These are phyloP conservation scores for Sebastes nivosus DNA, from an alignment of 2,797 vertebrate genomes.

Conservation along the genomic window DNA sequence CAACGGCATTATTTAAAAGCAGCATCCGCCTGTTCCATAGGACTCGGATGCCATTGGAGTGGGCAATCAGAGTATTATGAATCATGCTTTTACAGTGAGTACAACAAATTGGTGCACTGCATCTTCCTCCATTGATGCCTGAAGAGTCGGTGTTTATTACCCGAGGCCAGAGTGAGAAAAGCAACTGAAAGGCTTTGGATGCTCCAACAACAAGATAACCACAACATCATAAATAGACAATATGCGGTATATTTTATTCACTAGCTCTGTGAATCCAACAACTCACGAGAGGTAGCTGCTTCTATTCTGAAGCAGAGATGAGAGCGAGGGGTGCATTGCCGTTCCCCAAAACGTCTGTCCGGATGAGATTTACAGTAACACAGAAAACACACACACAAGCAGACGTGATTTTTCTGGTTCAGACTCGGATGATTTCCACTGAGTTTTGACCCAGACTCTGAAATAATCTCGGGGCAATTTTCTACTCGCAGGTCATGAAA, in stretches of 20 bases:
- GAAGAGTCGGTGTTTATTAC: slow-evolving; percentile 9
- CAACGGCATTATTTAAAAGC: slow-evolving; percentile 29
- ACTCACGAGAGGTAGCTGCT: neutral
- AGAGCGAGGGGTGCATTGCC: neutral
- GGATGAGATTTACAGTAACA: slow-evolving; percentile 29
- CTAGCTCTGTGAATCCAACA: neutral
- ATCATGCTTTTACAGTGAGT: slow-evolving; percentile 36
- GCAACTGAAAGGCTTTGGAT: neutral
- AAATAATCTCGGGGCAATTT: slow-evolving; percentile 57
- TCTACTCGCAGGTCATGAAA: slow-evolving; percentile 56
- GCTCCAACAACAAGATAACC: slow-evolving; percentile 13
- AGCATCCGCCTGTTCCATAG: slow-evolving; percentile 19
- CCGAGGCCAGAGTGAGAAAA: slow-evolving; percentile 5
- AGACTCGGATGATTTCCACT: slow-evolving; percentile 55
- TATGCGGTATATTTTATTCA: slow-evolving; percentile 43
- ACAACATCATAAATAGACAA: slow-evolving; percentile 42
- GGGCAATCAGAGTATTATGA: slow-evolving; percentile 37
- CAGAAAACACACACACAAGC: neutral
- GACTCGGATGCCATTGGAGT: slow-evolving; percentile 1
- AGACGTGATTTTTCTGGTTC: slow-evolving; percentile 36
- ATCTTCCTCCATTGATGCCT: slow-evolving; percentile 9
- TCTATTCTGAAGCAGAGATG: slow-evolving; percentile 6
- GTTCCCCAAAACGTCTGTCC: slow-evolving; percentile 8
- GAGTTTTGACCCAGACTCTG: slow-evolving; percentile 67
- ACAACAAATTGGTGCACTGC: slow-evolving; percentile 37